Evolutionary conservation across 2,113 vertebrate species (phyloP), one percentile per base, ranked within the genome.

Genomic region (Phrynosoma platyrhinos): DNA sequence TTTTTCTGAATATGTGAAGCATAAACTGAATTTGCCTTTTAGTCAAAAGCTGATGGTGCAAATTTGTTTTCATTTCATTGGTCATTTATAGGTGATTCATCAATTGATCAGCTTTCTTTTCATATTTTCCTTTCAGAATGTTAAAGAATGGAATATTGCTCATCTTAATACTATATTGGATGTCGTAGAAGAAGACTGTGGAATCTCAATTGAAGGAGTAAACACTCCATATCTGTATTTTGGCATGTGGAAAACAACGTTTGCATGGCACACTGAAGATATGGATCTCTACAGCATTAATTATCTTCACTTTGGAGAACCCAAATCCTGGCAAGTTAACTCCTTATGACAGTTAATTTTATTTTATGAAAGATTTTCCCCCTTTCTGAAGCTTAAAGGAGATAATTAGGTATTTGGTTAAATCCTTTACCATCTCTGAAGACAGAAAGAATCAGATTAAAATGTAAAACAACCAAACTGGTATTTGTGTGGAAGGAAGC

Each of bases 221-320:
- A 99, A 99, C 96, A 99, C 99, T 0, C 98, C 99, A 0, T 99
- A 99, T 93, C 97, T 99, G 0, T 99, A 99, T 96, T 99, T 99
- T 92, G 98, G 99, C 85, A 99, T 99, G 99, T 99, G 99, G 99
- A 99, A 99, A 96, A 99, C 99, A 74, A 98, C 98, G 12, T 99
- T 99, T 92, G 97, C 98, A 0, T 99, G 99, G 99, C 99, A 99
- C 94, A 99, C 98, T 0, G 99, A 99, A 94, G 99, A 99, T 90
- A 99, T 99, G 99, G 99, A 99, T 95, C 98, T 99, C 82, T 99
- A 99, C 95, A 99, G 98, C 96, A 99, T 99, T 94, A 99, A 99
- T 96, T 99, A 99, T 94, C 98, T 99, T 53, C 99, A 99, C 93
- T 99, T 99, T 66, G 99, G 98, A 92, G 98, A 99, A 91, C 98